phyloP scores from a whole-genome alignment of 2,113 vertebrate genomes.

The Odocoileus hemionus region DNA sequence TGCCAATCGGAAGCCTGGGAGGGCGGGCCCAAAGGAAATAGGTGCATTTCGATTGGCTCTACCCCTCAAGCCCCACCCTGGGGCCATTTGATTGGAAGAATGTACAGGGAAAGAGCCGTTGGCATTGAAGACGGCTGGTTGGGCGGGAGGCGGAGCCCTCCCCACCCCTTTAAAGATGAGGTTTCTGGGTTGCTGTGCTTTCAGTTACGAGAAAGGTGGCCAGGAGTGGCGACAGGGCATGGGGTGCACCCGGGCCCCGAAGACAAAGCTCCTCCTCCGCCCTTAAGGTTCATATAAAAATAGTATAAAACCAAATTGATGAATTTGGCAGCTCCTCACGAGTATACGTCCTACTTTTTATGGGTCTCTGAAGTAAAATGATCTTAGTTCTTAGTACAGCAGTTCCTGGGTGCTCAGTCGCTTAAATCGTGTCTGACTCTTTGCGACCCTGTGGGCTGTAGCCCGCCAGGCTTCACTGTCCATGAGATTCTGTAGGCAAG shows the following conservation, averaged over 20 bases:
- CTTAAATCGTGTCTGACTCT: not conserved
- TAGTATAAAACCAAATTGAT: not conserved
- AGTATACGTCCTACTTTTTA: not conserved
- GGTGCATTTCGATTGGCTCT: not conserved
- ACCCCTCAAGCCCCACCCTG: fast-evolving
- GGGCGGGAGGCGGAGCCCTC: not conserved
- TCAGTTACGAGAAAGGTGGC: fast-evolving
- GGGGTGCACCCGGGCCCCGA: not conserved
- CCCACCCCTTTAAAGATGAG: not conserved
- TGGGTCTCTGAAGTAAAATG: not conserved
- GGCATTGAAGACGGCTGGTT: fast-evolving
- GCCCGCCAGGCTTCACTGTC: not conserved
- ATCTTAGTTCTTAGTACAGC: not conserved
- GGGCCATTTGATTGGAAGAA: slow-evolving; percentile 3
- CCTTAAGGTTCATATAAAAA: not conserved
- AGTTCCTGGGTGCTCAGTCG: not conserved
- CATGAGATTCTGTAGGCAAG: not conserved
- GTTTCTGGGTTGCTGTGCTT: not conserved
- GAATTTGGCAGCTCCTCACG: not conserved
- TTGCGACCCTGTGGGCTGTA: not conserved
- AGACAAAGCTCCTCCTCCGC: not conserved
- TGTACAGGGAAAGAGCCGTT: fast-evolving
- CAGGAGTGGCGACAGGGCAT: too few species aligned
- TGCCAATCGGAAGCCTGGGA: not conserved
- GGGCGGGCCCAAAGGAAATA: not conserved